phyloP scores from a whole-genome alignment of 2,113 vertebrate species.

The Suncus etruscus region DNA sequence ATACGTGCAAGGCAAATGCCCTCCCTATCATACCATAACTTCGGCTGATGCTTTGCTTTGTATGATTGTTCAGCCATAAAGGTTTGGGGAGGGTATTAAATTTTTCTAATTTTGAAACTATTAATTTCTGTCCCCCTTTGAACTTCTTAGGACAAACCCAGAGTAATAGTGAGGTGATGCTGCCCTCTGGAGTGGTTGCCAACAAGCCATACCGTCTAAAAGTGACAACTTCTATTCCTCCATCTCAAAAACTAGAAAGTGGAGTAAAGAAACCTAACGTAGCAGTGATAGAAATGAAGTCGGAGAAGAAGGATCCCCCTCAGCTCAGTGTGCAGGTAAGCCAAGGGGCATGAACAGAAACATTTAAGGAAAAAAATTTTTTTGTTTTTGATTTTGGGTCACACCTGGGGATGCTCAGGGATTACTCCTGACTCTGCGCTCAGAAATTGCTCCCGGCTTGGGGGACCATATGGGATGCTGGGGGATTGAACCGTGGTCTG shows the following conservation, averaged over 20 bases:
- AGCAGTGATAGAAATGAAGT: conserved; percentile 87
- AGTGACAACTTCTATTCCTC: conserved; percentile 87
- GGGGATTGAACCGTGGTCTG: no score
- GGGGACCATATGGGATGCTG: no score
- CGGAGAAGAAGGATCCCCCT: conserved; percentile 86
- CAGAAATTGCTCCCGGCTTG: no score
- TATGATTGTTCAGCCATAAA: not conserved
- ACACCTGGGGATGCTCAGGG: no score
- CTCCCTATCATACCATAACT: no score
- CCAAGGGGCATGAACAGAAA: not conserved
- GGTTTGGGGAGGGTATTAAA: not conserved
- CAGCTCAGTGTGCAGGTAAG: conserved; percentile 91
- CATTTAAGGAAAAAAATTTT: not conserved
- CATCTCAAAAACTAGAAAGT: conserved; percentile 72
- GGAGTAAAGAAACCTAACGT: conserved; percentile 85
- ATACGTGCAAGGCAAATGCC: no score
- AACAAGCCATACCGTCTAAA: conserved; percentile 83
- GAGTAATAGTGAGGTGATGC: conserved; percentile 80
- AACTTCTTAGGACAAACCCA: conserved; percentile 89
- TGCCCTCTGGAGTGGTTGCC: conserved; percentile 82
- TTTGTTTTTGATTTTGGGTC: no score
- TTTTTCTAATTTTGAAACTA: conserved; percentile 46
- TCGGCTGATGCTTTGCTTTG: not conserved
- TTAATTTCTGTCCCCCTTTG: conserved; percentile 38
- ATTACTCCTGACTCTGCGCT: no score